These are phyloP conservation scores for cat (Felis catus) DNA, from an alignment of 2,113 vertebrate genomes.

Conservation along the genomic window DNA sequence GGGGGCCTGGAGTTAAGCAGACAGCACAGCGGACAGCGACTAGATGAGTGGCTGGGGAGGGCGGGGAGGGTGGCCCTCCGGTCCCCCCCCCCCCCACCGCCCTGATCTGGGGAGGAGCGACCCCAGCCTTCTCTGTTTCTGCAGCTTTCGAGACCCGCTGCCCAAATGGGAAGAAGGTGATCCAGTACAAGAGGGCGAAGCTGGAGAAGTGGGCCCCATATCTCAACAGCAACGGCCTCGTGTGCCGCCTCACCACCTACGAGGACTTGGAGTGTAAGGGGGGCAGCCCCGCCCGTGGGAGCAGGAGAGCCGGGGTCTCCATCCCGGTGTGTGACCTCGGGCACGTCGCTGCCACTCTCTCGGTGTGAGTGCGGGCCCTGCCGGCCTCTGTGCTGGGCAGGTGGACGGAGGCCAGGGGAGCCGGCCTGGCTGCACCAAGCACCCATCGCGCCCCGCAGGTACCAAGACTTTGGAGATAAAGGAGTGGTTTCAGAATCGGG, in stretches of 20 bases:
- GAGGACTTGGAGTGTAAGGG: slow-evolving; percentile 89
- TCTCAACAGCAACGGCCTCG: slow-evolving; percentile 85
- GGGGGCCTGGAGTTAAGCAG: not conserved
- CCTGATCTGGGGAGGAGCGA: not conserved
- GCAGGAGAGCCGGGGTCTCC: not conserved
- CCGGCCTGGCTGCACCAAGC: not conserved
- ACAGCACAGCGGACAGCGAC: not conserved
- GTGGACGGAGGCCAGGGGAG: not conserved
- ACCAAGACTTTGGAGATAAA: slow-evolving; percentile 83
- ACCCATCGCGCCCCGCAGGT: slow-evolving; percentile 73
- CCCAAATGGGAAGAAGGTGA: slow-evolving; percentile 86
- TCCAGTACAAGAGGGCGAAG: slow-evolving; percentile 87
- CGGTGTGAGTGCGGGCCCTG: not conserved
- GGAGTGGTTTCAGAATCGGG: slow-evolving; percentile 90
- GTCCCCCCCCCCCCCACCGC: too few relatives aligned
- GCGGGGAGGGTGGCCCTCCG: not conserved
- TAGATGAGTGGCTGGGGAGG: not conserved
- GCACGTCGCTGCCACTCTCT: not conserved
- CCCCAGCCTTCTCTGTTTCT: not conserved
- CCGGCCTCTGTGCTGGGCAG: not conserved
- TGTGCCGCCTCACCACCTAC: slow-evolving; percentile 87
- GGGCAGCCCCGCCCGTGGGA: not conserved
- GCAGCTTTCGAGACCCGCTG: slow-evolving; percentile 90
- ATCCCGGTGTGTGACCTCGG: rapidly evolving
- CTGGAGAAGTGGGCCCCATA: slow-evolving; percentile 89